These are phyloP conservation scores for Drosophila peninsularis DNA, from an alignment of 2,888 invertebrate genomes.

Conservation along the genomic window DNA sequence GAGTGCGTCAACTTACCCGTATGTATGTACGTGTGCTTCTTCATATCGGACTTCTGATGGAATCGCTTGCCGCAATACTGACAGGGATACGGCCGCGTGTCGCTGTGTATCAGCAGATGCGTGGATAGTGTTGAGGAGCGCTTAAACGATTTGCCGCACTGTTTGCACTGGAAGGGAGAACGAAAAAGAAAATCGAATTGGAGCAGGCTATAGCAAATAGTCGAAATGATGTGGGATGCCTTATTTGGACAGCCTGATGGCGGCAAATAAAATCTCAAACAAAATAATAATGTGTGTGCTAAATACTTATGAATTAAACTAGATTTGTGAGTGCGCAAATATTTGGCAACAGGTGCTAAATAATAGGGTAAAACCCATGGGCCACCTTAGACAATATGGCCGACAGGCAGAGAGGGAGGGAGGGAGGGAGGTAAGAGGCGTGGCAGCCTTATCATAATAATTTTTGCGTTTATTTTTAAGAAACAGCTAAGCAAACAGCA, in stretches of 20 bases:
- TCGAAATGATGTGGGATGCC: not conserved
- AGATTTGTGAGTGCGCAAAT: slow-evolving; percentile 76
- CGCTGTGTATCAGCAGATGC: slow-evolving; percentile 98
- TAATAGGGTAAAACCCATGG: slow-evolving; percentile 59
- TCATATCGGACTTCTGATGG: slow-evolving; percentile 92
- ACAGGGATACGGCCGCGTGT: slow-evolving; percentile 99
- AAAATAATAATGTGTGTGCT: slow-evolving; percentile 56
- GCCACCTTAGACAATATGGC: slow-evolving; percentile 6
- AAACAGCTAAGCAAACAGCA: slow-evolving; percentile 71
- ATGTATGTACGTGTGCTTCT: slow-evolving; percentile 99
- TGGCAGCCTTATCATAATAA: slow-evolving; percentile 4
- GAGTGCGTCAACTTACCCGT: slow-evolving; percentile 88
- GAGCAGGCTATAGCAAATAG: slow-evolving; percentile 41
- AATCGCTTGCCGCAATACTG: slow-evolving; percentile 91
- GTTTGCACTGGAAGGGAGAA: slow-evolving; percentile 89
- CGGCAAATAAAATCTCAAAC: slow-evolving; percentile 67
- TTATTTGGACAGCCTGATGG: slow-evolving; percentile 64
- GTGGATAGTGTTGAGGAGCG: slow-evolving; percentile 98
- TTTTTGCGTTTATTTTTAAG: slow-evolving; percentile 43
- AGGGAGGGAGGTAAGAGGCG: not conserved
- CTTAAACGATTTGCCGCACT: slow-evolving; percentile 98
- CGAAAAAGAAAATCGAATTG: slow-evolving; percentile 24
- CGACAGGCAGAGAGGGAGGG: not conserved
- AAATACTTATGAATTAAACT: slow-evolving; percentile 76
- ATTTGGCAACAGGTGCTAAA: slow-evolving; percentile 56